phyloP scores from a whole-genome alignment of 2,113 vertebrate genomes.

The Otolemur garnettii region DNA sequence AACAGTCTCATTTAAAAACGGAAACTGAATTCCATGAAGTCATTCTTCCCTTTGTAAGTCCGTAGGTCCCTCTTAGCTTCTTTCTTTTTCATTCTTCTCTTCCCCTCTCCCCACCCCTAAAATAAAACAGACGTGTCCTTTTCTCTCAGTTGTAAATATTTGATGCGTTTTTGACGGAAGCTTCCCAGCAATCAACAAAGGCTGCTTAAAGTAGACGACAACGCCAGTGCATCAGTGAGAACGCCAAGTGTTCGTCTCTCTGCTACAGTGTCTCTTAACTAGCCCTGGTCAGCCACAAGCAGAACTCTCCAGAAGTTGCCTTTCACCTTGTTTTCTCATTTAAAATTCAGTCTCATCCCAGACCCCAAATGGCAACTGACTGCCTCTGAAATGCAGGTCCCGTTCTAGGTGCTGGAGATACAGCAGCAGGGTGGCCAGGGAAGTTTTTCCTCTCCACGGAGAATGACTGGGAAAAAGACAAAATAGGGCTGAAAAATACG shows the following conservation, averaged over 20 bases:
- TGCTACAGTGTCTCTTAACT: background rate
- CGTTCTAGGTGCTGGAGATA: background rate
- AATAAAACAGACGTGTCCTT: background rate
- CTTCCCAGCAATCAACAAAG: background rate
- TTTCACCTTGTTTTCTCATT: background rate
- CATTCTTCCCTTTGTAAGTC: background rate
- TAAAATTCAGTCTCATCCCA: slow-evolving; percentile 3
- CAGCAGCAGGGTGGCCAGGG: background rate
- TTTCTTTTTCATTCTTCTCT: accelerated
- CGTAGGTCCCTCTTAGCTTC: background rate
- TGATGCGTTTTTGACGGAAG: background rate
- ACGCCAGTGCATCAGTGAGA: background rate
- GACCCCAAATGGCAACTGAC: background rate
- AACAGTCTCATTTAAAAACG: background rate
- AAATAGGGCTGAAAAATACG: background rate
- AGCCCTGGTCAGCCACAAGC: background rate
- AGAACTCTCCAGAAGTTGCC: background rate
- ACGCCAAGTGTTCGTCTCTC: background rate
- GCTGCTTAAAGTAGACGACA: background rate
- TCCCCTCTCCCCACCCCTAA: background rate
- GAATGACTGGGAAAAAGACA: background rate
- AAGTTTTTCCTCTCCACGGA: background rate
- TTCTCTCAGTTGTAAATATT: background rate
- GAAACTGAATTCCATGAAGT: background rate
- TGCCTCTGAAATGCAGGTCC: background rate